These are phyloP conservation scores for Lycorma delicatula DNA, from an alignment of 1,140 invertebrate genomes.

Conservation along the genomic window DNA sequence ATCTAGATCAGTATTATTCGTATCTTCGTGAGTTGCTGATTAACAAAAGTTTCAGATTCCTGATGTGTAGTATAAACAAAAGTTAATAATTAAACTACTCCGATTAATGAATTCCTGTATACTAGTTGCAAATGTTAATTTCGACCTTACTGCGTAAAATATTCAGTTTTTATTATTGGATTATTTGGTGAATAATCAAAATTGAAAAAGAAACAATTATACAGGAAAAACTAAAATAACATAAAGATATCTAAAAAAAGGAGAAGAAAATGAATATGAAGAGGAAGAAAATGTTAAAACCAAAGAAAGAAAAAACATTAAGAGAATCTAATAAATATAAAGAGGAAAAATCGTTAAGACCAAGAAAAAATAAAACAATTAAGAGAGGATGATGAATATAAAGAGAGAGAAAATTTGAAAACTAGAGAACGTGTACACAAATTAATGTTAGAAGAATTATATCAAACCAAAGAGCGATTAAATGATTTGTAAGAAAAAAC, in stretches of 20 bases:
- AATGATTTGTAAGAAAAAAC: background rate
- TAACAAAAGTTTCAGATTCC: no score
- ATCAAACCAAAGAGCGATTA: background rate
- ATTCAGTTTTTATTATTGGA: no score
- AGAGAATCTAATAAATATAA: background rate
- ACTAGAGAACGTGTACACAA: background rate
- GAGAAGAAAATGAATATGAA: background rate
- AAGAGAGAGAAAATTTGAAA: background rate
- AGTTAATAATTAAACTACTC: no score
- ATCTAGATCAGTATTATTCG: no score
- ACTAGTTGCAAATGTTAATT: no score
- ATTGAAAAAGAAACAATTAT: background rate
- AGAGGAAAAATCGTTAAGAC: background rate
- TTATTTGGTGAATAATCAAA: no score
- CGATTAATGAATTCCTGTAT: no score
- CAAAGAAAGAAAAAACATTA: background rate
- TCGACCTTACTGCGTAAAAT: no score
- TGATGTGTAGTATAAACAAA: no score
- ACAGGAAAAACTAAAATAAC: background rate
- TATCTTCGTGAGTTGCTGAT: no score
- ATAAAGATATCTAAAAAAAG: background rate
- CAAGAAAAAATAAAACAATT: background rate
- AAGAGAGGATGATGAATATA: background rate
- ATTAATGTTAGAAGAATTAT: background rate
- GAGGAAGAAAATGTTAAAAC: background rate